A percentile compares a stretch with the other conserved stretches of the same genome.
phyloP scores from a whole-genome alignment of 2,797 vertebrate species.

The Rhodeus uyekii region DNA sequence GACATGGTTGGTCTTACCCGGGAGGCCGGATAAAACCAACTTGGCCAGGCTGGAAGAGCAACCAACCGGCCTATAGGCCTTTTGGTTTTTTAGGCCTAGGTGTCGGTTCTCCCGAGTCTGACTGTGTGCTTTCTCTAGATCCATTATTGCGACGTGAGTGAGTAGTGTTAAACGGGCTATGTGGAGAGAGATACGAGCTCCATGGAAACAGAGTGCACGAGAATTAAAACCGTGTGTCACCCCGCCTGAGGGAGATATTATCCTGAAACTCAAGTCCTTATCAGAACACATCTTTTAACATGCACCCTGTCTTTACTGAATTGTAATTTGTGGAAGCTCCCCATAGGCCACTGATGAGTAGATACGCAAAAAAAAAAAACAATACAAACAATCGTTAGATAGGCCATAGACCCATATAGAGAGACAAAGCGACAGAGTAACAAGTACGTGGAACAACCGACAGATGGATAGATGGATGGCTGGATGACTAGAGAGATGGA shows the following conservation, averaged over 20 bases:
- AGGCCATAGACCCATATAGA: background rate
- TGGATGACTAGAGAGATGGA: background rate
- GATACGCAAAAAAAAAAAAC: background rate
- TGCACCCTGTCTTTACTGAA: background rate
- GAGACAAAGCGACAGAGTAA: background rate
- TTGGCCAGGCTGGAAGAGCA: no score
- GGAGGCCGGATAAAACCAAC: no score
- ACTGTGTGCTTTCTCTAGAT: background rate
- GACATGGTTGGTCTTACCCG: no score
- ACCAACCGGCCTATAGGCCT: no score
- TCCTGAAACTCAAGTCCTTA: constrained; percentile 32
- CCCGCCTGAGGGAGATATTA: constrained; percentile 13
- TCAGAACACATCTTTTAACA: constrained; percentile 36
- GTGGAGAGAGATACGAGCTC: constrained; percentile 15
- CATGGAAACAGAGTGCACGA: constrained; percentile 43
- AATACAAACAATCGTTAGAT: background rate
- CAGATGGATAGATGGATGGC: background rate
- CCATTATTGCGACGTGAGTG: background rate
- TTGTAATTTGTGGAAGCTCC: background rate
- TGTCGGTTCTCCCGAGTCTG: background rate
- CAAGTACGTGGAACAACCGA: background rate
- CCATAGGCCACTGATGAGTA: constrained; percentile 3
- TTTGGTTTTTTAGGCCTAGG: no score
- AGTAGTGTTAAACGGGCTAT: background rate
- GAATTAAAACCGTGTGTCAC: constrained; percentile 4